A percentile compares a stretch with the other conserved stretches of the same genome.
These are phyloP conservation scores for Vanessa tameamea DNA, from an alignment of 1,140 invertebrate genomes.

Conservation along the genomic window DNA sequence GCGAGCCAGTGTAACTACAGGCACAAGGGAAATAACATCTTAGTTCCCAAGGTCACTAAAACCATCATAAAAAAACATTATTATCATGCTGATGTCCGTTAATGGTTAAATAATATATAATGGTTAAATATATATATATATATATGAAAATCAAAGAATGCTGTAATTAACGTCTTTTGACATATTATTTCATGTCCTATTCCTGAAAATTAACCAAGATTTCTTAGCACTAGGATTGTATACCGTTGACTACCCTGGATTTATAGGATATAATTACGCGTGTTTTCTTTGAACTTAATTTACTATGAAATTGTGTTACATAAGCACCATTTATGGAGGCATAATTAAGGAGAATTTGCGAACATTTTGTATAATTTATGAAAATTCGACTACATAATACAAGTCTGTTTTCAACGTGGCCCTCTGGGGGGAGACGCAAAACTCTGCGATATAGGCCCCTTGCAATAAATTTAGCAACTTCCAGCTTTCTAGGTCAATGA, in stretches of 20 bases:
- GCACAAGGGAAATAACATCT: too few species aligned
- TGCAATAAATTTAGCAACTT: conserved; percentile 38
- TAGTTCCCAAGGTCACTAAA: too few species aligned
- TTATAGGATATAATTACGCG: neutral
- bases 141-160: too few species aligned
- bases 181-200: too few species aligned
- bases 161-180: too few species aligned
- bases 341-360: conserved; percentile 12
- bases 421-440: conserved; percentile 15
- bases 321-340: conserved; percentile 6
- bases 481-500: conserved; percentile 36
- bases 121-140: too few species aligned
- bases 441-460: conserved; percentile 22
- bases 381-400: conserved; percentile 27
- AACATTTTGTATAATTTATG: conserved; percentile 28
- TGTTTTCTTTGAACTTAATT: conserved; percentile 1
- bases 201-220: neutral
- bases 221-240: neutral
- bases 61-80: too few species aligned
- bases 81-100: too few species aligned
- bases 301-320: conserved; percentile 2
- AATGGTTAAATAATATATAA: too few species aligned
- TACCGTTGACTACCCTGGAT: neutral
- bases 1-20: too few species aligned
- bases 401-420: conserved; percentile 29